These are phyloP conservation scores for Leptarthrus brevirostris DNA, from an alignment of 2,888 invertebrate genomes.

Conservation along the genomic window DNA sequence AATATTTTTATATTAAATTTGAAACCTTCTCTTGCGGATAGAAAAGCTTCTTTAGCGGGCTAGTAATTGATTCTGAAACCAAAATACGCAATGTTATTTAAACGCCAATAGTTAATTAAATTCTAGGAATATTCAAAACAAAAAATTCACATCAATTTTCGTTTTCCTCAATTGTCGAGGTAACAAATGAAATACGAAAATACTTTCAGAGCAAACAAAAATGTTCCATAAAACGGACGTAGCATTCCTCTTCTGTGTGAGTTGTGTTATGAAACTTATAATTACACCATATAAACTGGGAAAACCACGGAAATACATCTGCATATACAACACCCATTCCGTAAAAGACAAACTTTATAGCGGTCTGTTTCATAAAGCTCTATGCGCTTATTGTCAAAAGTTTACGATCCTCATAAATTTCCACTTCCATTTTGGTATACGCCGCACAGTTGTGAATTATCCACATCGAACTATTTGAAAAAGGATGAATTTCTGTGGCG, in stretches of 20 bases:
- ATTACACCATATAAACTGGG: conserved; percentile 29
- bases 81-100: too few relatives aligned
- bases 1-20: too few relatives aligned
- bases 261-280: conserved; percentile 16
- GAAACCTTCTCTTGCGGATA: too few relatives aligned
- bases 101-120: too few relatives aligned
- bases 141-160: too few relatives aligned
- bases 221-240: conserved; percentile 24
- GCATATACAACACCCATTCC: conserved; percentile 29
- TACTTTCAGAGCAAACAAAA: background rate
- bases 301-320: conserved; percentile 33
- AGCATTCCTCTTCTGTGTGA: background rate
- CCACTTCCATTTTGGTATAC: conserved; percentile 3
- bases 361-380: conserved; percentile 39
- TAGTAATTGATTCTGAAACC: too few relatives aligned
- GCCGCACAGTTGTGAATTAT: conserved; percentile 31
- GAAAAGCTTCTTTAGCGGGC: too few relatives aligned
- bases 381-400: conserved; percentile 41
- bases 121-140: too few relatives aligned
- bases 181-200: background rate
- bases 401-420: conserved; percentile 43
- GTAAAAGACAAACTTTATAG: conserved; percentile 38
- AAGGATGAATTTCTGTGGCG: background rate
- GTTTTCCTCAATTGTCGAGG: too few relatives aligned
- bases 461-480: conserved; percentile 32